Percentiles rank a stretch among this genome's conserved stretches.
Conservation (phyloP, 2,113 vertebrate genomes). For the Crotalus tigris region DNA sequence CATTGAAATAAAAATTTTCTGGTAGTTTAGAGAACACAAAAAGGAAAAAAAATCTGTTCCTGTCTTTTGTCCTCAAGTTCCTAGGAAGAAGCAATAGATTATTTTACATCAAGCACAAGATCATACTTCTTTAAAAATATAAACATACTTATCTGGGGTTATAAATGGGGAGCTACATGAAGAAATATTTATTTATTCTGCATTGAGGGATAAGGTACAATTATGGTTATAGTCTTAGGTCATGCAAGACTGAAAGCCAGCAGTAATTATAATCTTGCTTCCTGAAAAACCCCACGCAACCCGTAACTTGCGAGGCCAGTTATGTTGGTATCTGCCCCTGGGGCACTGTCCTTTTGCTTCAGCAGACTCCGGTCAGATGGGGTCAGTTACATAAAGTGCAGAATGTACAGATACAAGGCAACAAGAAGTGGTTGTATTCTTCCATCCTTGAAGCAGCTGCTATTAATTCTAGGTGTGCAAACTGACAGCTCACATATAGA, state of each 20-base stretch:
- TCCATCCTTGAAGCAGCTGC: neutral
- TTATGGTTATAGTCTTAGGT: constrained; percentile 52
- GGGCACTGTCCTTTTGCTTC: constrained; percentile 4
- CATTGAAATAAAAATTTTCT: neutral
- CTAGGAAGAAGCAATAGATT: neutral
- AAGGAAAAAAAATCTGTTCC: neutral
- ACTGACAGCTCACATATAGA: neutral
- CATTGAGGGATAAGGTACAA: constrained; percentile 45
- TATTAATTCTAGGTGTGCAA: constrained; percentile 21
- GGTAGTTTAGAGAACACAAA: neutral
- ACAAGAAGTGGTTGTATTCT: neutral
- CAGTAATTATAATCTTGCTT: constrained; percentile 25
- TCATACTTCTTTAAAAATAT: neutral
- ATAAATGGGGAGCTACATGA: neutral
- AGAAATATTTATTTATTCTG: constrained; percentile 36
- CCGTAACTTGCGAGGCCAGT: neutral
- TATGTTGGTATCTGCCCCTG: neutral
- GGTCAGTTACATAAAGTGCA: constrained; percentile 31
- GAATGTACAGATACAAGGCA: constrained; percentile 22
- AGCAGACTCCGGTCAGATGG: neutral
- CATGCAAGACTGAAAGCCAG: constrained; percentile 31
- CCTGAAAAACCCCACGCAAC: constrained; percentile 22
- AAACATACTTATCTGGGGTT: neutral
- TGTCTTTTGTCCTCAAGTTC: neutral
- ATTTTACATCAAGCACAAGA: neutral